phyloP scores from a whole-genome alignment of 2,113 vertebrate genomes.

The Laterallus jamaicensis region DNA sequence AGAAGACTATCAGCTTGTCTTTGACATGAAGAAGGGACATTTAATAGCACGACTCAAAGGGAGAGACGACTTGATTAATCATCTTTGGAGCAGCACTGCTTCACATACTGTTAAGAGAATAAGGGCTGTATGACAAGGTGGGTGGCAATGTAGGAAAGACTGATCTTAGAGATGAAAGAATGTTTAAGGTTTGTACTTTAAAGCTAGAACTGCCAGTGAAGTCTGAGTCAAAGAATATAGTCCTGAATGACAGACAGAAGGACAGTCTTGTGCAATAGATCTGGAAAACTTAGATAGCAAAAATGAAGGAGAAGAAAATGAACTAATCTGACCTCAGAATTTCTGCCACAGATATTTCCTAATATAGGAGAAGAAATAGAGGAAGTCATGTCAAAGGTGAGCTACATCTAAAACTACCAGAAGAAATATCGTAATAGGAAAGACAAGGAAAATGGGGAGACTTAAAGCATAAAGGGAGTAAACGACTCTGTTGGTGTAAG shows the following conservation, averaged over 20 bases:
- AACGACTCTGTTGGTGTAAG: background rate
- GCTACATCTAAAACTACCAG: background rate
- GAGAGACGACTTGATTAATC: background rate
- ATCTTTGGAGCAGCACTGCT: background rate
- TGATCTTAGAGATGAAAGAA: background rate
- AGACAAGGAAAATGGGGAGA: background rate
- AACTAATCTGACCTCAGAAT: background rate
- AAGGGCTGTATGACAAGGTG: background rate
- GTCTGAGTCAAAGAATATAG: background rate
- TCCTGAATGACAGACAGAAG: background rate
- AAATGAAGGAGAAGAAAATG: background rate
- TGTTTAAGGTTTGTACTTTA: background rate
- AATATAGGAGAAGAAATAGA: background rate
- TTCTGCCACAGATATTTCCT: background rate
- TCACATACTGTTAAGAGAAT: background rate
- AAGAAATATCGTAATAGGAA: background rate
- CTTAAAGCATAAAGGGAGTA: background rate
- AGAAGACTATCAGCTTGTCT: background rate
- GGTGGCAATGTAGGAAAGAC: background rate
- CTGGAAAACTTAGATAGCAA: background rate
- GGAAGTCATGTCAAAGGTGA: background rate
- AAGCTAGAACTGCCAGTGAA: background rate
- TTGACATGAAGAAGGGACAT: background rate
- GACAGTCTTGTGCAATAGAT: background rate
- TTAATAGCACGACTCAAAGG: background rate